Conservation (phyloP, 2,113 vertebrate genomes). For the Erythrocebus patas region DNA sequence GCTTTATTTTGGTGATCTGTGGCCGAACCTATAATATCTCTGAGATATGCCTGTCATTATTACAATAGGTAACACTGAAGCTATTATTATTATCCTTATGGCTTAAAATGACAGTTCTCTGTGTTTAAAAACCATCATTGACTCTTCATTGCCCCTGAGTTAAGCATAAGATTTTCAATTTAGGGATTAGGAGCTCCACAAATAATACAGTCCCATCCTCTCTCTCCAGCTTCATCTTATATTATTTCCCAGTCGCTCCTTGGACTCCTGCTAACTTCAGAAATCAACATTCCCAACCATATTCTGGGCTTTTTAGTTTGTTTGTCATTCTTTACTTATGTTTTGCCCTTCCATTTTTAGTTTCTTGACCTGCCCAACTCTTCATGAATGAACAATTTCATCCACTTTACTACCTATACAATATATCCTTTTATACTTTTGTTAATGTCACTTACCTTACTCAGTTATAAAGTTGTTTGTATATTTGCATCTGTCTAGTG, state of each 20-base stretch:
- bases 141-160: neutral
- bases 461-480: neutral
- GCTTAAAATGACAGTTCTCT: neutral
- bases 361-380: neutral
- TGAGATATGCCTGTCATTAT: neutral
- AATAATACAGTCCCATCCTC: neutral
- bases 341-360: neutral
- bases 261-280: neutral
- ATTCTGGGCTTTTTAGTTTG: neutral
- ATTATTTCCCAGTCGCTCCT: neutral
- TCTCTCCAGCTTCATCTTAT: neutral
- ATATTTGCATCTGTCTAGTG: neutral
- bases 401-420: neutral
- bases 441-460: neutral
- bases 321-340: neutral
- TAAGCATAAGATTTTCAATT: neutral
- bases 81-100: neutral
- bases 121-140: neutral
- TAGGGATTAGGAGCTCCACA: neutral
- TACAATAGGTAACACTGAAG: neutral
- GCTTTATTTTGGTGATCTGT: neutral
- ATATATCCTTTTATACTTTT: neutral
- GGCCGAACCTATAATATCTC: neutral
- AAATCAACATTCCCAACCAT: neutral
- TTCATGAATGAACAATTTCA: neutral